These are phyloP conservation scores for Conger conger DNA, from an alignment of 2,113 vertebrate genomes.

Conservation along the genomic window DNA sequence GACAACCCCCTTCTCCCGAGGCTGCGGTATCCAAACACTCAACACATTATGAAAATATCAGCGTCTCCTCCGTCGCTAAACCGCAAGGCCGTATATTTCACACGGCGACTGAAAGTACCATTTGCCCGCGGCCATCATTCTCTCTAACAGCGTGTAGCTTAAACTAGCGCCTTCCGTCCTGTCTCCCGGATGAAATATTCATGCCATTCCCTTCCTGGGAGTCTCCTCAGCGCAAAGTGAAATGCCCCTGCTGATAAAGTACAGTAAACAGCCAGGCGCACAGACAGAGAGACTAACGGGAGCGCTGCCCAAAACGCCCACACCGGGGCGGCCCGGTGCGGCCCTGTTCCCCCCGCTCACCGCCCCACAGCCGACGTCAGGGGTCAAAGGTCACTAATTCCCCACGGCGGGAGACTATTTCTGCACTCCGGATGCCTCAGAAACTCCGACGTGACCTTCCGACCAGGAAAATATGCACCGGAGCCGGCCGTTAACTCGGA, in stretches of 20 bases:
- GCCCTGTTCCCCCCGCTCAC: no score
- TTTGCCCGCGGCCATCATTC: constrained; percentile 2
- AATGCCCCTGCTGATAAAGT: neutral
- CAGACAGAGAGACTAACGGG: neutral
- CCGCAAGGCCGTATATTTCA: neutral
- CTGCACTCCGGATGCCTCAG: no score
- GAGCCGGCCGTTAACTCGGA: no score
- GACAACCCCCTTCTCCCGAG: neutral
- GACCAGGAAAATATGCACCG: no score
- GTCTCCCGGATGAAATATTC: neutral
- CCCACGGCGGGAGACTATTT: no score
- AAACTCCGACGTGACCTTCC: no score
- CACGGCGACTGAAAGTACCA: neutral
- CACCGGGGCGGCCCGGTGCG: no score
- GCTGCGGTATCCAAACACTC: neutral
- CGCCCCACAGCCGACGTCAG: no score
- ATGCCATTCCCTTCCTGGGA: constrained; percentile 44
- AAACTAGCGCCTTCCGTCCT: neutral
- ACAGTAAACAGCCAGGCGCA: neutral
- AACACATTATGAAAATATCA: neutral
- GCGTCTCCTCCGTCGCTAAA: neutral
- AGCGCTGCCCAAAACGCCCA: neutral
- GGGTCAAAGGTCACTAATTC: no score
- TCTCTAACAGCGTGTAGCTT: constrained; percentile 4
- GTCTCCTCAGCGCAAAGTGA: neutral